These are phyloP conservation scores for Upupa epops DNA, from an alignment of 2,113 vertebrate genomes.

Conservation along the genomic window DNA sequence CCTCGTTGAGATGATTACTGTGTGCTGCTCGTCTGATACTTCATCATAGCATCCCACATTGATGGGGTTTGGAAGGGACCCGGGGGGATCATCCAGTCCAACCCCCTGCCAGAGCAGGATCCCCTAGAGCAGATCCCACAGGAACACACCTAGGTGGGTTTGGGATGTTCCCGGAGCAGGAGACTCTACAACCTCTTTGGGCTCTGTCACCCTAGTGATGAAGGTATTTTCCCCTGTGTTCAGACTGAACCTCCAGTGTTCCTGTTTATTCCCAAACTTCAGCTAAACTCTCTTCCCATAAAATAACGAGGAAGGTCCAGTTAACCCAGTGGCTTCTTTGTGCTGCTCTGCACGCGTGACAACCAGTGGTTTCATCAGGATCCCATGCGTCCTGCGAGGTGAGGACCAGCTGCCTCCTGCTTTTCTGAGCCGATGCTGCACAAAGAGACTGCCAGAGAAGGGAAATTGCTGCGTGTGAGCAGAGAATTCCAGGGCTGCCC, in stretches of 20 bases:
- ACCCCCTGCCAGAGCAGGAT: no score
- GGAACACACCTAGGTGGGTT: no score
- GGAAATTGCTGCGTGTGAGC: accelerated
- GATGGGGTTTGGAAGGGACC: no score
- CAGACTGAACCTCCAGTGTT: no score
- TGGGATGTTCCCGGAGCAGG: no score
- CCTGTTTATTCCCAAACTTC: background rate
- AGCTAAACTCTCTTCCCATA: background rate
- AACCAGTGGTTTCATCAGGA: background rate
- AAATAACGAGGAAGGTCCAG: background rate
- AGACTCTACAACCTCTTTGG: no score
- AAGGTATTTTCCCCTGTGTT: no score
- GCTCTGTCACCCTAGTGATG: no score
- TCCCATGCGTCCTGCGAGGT: background rate
- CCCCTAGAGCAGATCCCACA: no score
- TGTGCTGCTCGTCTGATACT: background rate
- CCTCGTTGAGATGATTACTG: background rate
- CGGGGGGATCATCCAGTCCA: no score
- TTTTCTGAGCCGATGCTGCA: background rate
- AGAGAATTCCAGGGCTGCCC: background rate
- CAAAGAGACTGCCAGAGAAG: background rate
- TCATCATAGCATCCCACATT: no score
- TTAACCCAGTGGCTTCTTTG: background rate
- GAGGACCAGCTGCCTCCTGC: background rate
- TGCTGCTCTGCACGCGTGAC: background rate